Percentiles rank a stretch among this genome's conserved stretches.
These are phyloP conservation scores for Cygnus atratus DNA, from an alignment of 2,113 vertebrate genomes.

Conservation along the genomic window DNA sequence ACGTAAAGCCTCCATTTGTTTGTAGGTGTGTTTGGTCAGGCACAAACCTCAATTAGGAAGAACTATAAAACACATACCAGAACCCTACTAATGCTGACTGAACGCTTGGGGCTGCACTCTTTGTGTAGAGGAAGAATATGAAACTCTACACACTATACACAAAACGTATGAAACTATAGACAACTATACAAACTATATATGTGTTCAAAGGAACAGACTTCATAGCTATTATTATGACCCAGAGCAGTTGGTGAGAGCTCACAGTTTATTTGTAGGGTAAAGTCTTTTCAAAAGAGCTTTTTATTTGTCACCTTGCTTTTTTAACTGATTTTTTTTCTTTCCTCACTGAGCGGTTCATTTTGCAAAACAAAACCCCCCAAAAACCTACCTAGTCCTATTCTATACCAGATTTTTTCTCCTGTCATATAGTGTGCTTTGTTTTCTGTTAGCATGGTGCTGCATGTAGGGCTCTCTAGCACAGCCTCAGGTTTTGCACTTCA, in stretches of 20 bases:
- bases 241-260: not conserved
- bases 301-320: not conserved
- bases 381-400: not conserved
- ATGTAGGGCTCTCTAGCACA: not conserved
- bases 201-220: not conserved
- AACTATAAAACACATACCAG: not conserved
- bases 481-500: not conserved
- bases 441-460: not conserved
- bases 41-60: not conserved
- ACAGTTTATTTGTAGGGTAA: not conserved
- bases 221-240: not conserved
- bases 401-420: not conserved
- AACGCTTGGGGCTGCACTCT: not conserved
- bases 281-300: not conserved
- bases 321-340: constrained; percentile 4
- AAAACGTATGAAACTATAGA: too few relatives aligned
- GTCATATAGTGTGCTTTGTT: not conserved
- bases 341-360: not conserved
- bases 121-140: not conserved
- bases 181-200: not conserved
- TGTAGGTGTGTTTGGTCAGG: not conserved
- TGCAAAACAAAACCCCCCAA: not conserved
- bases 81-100: not conserved
- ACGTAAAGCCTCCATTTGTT: not conserved
- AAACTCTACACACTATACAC: not conserved